Base-by-base conservation (phyloP, 2,888 invertebrate genomes). In the Eupithecia subumbrata region DNA sequence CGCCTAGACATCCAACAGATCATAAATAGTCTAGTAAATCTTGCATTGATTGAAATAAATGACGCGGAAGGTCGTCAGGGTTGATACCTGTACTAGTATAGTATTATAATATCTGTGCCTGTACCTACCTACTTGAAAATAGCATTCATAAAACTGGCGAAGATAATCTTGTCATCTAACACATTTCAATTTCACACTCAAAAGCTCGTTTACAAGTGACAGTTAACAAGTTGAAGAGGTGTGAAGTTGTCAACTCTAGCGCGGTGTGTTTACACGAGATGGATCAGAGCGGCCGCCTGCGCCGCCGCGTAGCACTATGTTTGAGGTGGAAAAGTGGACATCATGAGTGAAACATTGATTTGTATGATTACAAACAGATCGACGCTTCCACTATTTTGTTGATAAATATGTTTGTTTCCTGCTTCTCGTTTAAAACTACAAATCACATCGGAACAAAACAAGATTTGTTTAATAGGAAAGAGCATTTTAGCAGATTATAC, bases 231-330 rank as follows among this genome's bases (percentile, higher is more conserved):
- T 69, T 72, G 52, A 48, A 48, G 68, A 71, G 63, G 76, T 76
- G 76, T 76, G 71, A 76, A 73, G 71, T 69, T 73, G 73, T 73
- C 71, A 76, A 73, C 22, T 68, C 34, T 34, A 30, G 34, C 63
- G 14, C 22, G 66, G 18, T 11, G 37, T 68, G 67, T 43, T 68
- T 68, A 43, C 67, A 52, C 14, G 52, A 52, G 9, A 4, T 5
- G 8, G 63, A 63, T 63, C 64, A 30, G 16, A 64, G 18, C 9
- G 3, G 3, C 48, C 18, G 52, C 48, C 16, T 30, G 7, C 48
- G 48, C 60, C 30, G 64, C 64, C 63, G 63, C 16, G 30, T 30
- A 40, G 30, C 66, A 40, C 72, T 75, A 45, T 43, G 75, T 60
- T 76, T 60, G 72, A 37, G 37, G 56, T 22, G 11, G 56, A 73